A percentile compares a stretch with the other conserved stretches of the same genome.
phyloP scores from a whole-genome alignment of 1,140 invertebrate genomes.

The Diprion similis region DNA sequence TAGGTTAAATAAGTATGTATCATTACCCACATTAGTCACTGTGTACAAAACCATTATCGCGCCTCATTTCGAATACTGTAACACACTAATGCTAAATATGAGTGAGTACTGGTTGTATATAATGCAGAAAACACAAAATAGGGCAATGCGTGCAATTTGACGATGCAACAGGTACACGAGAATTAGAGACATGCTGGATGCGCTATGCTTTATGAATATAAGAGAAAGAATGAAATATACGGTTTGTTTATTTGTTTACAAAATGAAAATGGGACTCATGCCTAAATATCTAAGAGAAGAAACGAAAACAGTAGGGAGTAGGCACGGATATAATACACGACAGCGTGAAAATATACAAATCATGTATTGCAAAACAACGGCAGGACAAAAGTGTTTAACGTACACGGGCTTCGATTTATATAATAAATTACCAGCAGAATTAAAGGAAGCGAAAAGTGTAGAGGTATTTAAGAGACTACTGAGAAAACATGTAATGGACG shows the following conservation, averaged over 20 bases:
- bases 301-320: slow-evolving; percentile 8
- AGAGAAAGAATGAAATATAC: slow-evolving; percentile 20
- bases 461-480: too few relatives aligned
- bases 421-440: slow-evolving; percentile 13
- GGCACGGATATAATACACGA: slow-evolving; percentile 13
- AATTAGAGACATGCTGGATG: slow-evolving; percentile 19
- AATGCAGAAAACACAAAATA: slow-evolving; percentile 23
- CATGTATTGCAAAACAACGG: neutral
- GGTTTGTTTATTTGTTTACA: slow-evolving; percentile 16
- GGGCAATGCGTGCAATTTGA: slow-evolving; percentile 22
- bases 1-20: neutral
- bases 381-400: slow-evolving; percentile 13
- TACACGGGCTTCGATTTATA: slow-evolving; percentile 18
- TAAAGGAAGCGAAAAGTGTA: too few relatives aligned
- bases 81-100: slow-evolving; percentile 21
- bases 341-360: slow-evolving; percentile 4
- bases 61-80: slow-evolving; percentile 27
- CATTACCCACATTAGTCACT: slow-evolving; percentile 10
- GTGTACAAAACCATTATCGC: slow-evolving; percentile 24
- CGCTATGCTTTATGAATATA: slow-evolving; percentile 18
- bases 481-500: too few relatives aligned
- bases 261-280: slow-evolving; percentile 12
- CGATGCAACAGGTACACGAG: slow-evolving; percentile 18
- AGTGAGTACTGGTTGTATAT: slow-evolving; percentile 10
- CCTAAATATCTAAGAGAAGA: slow-evolving; percentile 13